Base-by-base conservation (phyloP, 2,888 invertebrate species). In the Geophilus truncorum region DNA sequence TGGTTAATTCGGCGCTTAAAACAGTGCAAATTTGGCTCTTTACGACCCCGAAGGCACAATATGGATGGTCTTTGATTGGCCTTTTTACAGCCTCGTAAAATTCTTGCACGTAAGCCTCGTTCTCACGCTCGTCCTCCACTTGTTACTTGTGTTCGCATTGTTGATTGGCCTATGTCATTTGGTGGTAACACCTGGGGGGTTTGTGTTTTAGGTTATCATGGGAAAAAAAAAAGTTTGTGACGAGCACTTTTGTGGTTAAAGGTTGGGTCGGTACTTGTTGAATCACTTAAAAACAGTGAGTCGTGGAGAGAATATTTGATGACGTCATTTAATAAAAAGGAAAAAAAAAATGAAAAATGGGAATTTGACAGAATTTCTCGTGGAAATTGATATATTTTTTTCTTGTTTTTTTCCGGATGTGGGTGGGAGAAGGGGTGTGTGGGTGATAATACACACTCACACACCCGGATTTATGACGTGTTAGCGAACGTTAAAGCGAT, bases 1-100 rank as follows among this genome's bases (percentile, higher is more conserved):
- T 25, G 70, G 70, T 70, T 70, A 70, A 70, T 70, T 70, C 15
- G 9, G n/a, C 70, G 70, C 28, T 25, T 25, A 70, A 70, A 70
- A 70, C 70, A 28, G 70, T 70, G 28, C 25, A 70, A 70, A 70
- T 70, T 70, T 25, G 28, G 70, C 25, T 28, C 70, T 70, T 70
- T 28, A 70, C 28, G 70, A 28, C 70, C 51, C 70, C 25, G 70
- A 28, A 25, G 25, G 70, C 70, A 12, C 70, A 70, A 70, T 25
- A 70, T 70, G 70, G 70, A 70, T 70, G 70, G 25, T 70, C 70
- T 70, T 70, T 70, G 70, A 70, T 70, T 70, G 70, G 70, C 70
- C 70, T 70, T 70, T 70, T 70, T 70, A 70, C 70, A 28, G 28
- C 70, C 25, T 70, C 70, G 70, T 70, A 70, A 70, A 70, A 70